Conservation (phyloP, 2,113 vertebrate genomes). For the human (Homo sapiens) region DNA sequence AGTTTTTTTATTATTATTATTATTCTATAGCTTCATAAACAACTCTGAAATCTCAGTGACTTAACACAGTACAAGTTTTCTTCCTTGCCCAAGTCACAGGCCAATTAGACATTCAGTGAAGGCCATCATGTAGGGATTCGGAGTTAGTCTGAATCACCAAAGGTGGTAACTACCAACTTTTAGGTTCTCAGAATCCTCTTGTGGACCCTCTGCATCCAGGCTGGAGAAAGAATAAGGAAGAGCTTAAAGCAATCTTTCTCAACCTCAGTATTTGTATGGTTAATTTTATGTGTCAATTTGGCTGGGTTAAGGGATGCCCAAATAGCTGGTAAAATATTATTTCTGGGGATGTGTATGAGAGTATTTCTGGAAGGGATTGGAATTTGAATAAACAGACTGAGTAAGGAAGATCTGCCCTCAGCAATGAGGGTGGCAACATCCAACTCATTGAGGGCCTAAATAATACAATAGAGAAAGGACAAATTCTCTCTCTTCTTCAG, state of each 20-base stretch:
- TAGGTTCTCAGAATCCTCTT: background rate
- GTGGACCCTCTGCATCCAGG: background rate
- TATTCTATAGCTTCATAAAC: background rate
- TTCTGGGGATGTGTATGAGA: background rate
- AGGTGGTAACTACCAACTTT: background rate
- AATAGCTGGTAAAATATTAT: background rate
- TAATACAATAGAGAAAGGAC: background rate
- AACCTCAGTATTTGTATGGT: background rate
- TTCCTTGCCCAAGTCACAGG: background rate
- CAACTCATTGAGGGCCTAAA: background rate
- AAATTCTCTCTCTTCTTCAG: background rate
- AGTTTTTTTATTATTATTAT: background rate
- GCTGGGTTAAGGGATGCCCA: background rate
- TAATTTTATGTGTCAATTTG: background rate
- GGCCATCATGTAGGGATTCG: background rate
- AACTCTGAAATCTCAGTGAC: background rate
- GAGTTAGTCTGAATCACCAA: background rate
- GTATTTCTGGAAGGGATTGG: background rate
- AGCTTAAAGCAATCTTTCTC: background rate
- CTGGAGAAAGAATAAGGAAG: background rate
- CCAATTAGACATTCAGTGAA: background rate
- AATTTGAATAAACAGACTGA: background rate
- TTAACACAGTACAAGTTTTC: background rate
- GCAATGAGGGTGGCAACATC: background rate
- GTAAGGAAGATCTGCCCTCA: background rate